Evolutionary conservation across 1,140 invertebrate species (phyloP).

Genomic region (Asbolus verrucosus): DNA sequence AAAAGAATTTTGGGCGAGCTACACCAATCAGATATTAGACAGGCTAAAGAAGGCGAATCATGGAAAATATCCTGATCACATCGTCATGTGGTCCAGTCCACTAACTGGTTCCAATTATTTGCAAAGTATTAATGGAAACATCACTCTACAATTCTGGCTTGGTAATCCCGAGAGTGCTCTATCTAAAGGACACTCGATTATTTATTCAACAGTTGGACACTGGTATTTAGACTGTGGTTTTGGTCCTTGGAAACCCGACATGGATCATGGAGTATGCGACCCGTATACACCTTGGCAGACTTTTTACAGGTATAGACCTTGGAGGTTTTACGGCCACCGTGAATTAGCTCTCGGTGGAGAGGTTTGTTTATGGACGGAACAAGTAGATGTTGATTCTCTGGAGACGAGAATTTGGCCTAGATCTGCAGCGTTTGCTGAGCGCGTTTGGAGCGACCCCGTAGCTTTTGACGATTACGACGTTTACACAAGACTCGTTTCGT

Average conservation of each 20-base stretch:
- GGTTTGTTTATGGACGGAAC: conserved; percentile 79
- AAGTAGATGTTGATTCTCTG: conserved; percentile 70
- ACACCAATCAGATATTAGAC: conserved; percentile 73
- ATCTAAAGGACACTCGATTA: conserved; percentile 77
- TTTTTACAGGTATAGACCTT: conserved; percentile 83
- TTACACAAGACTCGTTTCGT: conserved; percentile 74
- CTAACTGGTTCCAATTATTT: conserved; percentile 73
- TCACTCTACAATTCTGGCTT: conserved; percentile 80
- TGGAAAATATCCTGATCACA: conserved; percentile 71
- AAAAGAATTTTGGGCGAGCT: conserved; percentile 78
- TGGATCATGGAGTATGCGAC: conserved; percentile 76
- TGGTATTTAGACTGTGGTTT: conserved; percentile 89
- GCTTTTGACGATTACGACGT: conserved; percentile 65
- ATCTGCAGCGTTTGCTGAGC: conserved; percentile 74
- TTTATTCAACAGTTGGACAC: conserved; percentile 84
- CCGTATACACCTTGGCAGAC: conserved; percentile 86
- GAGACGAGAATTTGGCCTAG: conserved; percentile 79
- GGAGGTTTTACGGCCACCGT: conserved; percentile 66
- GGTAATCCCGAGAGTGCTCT: conserved; percentile 76
- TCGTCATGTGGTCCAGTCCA: conserved; percentile 83
- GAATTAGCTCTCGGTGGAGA: conserved; percentile 73
- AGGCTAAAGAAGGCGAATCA: conserved; percentile 74
- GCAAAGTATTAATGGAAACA: conserved; percentile 66
- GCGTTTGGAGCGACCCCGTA: conserved; percentile 66
- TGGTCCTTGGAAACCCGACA: conserved; percentile 78